Evolutionary conservation across 2,888 invertebrate genomes (phyloP).

Genomic region (Ennomos fuscantarius): DNA sequence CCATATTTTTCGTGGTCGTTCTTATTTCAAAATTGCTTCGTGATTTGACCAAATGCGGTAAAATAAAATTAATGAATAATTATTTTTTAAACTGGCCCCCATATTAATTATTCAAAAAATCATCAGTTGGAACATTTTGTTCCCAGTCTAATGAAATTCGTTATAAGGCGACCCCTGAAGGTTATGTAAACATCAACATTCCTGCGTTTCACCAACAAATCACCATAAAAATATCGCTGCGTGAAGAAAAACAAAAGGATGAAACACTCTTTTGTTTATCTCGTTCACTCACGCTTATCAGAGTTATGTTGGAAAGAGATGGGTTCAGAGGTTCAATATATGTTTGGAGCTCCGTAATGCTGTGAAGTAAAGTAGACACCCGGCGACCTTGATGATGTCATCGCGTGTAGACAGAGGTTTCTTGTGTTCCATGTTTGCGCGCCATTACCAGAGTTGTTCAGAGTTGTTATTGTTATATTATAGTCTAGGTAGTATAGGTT

Average conservation of each 20-base stretch:
- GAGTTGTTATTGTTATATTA: slow-evolving; percentile 32
- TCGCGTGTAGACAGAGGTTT: slow-evolving; percentile 58
- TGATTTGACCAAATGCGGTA: too few relatives aligned
- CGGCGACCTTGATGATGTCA: slow-evolving; percentile 79
- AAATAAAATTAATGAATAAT: too few relatives aligned
- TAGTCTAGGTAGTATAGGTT: slow-evolving; percentile 17
- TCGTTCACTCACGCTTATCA: slow-evolving; percentile 19
- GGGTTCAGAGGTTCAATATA: slow-evolving; percentile 4
- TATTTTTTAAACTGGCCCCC: too few relatives aligned
- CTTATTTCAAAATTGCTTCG: too few relatives aligned
- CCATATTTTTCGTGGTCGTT: too few relatives aligned
- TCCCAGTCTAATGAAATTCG: too few relatives aligned
- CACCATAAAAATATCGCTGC: slow-evolving; percentile 33
- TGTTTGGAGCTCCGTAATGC: slow-evolving; percentile 3
- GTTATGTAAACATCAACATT: slow-evolving; percentile 31
- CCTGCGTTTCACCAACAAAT: slow-evolving; percentile 35
- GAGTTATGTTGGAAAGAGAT: slow-evolving; percentile 27
- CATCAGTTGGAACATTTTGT: too few relatives aligned
- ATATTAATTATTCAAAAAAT: too few relatives aligned
- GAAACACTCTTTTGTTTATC: slow-evolving; percentile 18
- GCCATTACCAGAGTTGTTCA: too few relatives aligned
- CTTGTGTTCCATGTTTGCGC: slow-evolving; percentile 48
- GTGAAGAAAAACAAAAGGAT: slow-evolving; percentile 31
- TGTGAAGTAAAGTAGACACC: slow-evolving; percentile 46
- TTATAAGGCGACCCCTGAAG: slow-evolving; percentile 23